Evolutionary conservation across 2,888 invertebrate genomes (phyloP).

Genomic region (Glyphotaelius pellucidus): DNA sequence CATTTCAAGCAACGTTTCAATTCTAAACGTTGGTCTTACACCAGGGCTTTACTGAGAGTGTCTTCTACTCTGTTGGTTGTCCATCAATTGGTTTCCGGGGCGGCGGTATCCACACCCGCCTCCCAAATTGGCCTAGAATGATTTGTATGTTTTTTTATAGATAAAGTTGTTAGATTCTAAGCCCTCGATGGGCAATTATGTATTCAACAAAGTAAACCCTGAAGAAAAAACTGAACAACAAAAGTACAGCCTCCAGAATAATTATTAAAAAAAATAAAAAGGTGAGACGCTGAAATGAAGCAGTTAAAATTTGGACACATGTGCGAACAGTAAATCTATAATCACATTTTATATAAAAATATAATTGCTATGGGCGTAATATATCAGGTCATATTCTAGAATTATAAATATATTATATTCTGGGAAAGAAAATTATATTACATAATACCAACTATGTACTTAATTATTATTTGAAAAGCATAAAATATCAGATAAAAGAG

Average conservation of each 20-base stretch:
- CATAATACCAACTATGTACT: background rate
- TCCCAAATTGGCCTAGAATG: no score
- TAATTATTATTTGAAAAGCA: background rate
- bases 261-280: background rate
- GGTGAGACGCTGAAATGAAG: background rate
- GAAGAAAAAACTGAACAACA: background rate
- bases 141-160: no score
- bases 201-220: background rate
- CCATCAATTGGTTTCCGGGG: no score
- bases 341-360: slow-evolving; percentile 32
- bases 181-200: no score
- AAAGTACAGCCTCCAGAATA: background rate
- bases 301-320: background rate
- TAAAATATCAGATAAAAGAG: background rate
- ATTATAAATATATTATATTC: background rate
- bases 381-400: background rate
- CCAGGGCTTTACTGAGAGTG: no score
- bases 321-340: slow-evolving; percentile 18
- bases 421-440: background rate
- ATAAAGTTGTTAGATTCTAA: no score
- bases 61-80: no score
- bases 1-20: no score
- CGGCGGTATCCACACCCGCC: no score
- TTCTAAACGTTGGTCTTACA: no score
- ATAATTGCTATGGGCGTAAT: slow-evolving; percentile 2